Conservation (phyloP, 2,113 vertebrate species). For the Rousettus leschenaultii region DNA sequence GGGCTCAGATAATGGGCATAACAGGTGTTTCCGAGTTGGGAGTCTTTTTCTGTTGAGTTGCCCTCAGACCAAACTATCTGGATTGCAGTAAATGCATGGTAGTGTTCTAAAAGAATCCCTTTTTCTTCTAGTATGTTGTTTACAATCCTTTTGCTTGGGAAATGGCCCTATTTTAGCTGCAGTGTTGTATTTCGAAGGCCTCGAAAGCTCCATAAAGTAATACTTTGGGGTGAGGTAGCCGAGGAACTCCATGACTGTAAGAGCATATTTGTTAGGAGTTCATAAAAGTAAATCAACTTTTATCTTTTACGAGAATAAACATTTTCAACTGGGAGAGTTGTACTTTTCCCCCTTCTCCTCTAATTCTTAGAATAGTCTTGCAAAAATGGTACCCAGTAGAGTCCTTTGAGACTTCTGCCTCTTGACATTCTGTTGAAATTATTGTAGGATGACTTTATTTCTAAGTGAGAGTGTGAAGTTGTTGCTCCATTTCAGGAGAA, state of each 20-base stretch:
- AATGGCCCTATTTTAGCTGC: constrained; percentile 46
- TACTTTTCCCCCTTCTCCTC: neutral
- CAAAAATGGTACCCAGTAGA: constrained; percentile 49
- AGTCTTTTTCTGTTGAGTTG: neutral
- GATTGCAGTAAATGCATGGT: neutral
- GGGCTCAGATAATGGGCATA: neutral
- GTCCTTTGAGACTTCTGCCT: constrained; percentile 43
- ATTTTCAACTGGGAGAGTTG: constrained; percentile 47
- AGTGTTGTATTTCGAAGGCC: constrained; percentile 46
- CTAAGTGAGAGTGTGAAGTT: constrained; percentile 55
- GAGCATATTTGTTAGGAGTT: constrained; percentile 57
- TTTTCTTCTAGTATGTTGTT: neutral
- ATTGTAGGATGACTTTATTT: constrained; percentile 50
- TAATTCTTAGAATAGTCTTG: constrained; percentile 55
- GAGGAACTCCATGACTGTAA: constrained; percentile 45
- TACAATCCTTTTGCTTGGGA: constrained; percentile 21
- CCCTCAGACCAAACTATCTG: neutral
- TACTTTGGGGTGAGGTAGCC: constrained; percentile 46
- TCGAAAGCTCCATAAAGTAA: constrained; percentile 64
- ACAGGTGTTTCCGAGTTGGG: neutral
- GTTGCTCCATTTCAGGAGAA: constrained; percentile 57
- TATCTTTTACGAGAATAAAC: constrained; percentile 56
- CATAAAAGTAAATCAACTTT: constrained; percentile 67
- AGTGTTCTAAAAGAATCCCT: neutral
- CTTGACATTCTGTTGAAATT: neutral